These are phyloP conservation scores for Aldrovandia affinis DNA, from an alignment of 2,797 vertebrate genomes.

Conservation along the genomic window DNA sequence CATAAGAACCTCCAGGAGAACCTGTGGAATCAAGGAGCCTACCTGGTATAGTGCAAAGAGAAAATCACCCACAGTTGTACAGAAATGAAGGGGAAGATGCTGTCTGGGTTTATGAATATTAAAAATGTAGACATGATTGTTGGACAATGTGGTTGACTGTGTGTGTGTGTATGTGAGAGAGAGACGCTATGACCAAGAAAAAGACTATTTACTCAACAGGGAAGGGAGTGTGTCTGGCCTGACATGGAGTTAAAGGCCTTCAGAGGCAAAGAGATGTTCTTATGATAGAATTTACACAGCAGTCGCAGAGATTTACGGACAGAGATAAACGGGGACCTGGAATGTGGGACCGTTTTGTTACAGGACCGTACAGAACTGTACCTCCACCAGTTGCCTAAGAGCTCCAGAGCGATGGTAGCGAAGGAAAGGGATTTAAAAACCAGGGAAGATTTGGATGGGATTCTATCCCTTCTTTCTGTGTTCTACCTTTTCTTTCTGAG, in stretches of 20 bases:
- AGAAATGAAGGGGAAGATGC: too few species aligned
- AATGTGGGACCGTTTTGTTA: conserved; percentile 28
- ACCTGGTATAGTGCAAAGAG: too few species aligned
- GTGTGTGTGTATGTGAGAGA: not conserved
- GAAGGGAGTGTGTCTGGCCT: not conserved
- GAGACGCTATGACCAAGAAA: conserved; percentile 19
- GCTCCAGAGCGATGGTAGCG: not conserved
- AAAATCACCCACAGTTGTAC: too few species aligned
- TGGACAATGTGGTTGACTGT: not conserved
- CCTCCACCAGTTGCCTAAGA: not conserved
- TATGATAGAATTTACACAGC: conserved; percentile 27
- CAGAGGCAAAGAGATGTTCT: conserved; percentile 26
- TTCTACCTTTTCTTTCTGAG: not conserved
- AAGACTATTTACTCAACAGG: not conserved
- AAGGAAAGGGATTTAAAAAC: not conserved
- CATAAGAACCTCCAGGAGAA: too few species aligned
- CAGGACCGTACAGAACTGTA: conserved; percentile 3
- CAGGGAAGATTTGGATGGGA: not conserved
- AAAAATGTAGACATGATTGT: not conserved
- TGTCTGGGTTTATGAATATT: not conserved
- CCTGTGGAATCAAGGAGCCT: too few species aligned
- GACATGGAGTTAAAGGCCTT: conserved; percentile 20
- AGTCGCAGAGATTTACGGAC: conserved; percentile 32
- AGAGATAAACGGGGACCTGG: conserved; percentile 28
- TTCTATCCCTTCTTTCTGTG: not conserved